A percentile compares a stretch with the other conserved stretches of the same genome.
phyloP scores from a whole-genome alignment of 2,888 invertebrate species.

The Heteropelma amictum region DNA sequence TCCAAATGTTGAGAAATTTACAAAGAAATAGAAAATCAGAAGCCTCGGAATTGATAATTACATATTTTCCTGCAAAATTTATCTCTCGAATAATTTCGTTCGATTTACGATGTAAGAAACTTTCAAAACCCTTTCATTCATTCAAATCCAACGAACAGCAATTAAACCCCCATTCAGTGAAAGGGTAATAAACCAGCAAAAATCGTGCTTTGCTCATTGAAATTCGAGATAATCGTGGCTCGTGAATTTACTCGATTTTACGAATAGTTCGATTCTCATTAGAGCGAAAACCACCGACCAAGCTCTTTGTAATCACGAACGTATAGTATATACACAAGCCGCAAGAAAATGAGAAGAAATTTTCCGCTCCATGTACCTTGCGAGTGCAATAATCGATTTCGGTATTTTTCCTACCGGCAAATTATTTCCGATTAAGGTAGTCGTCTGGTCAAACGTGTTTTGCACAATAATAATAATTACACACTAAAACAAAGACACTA shows the following conservation, averaged over 20 bases:
- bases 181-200: slow-evolving; percentile 7
- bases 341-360: background rate
- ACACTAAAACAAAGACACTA: background rate
- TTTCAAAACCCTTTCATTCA: background rate
- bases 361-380: background rate
- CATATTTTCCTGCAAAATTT: no score
- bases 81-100: no score
- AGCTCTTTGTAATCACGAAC: slow-evolving; percentile 12
- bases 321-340: background rate
- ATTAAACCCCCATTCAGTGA: slow-evolving; percentile 41
- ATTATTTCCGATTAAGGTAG: background rate
- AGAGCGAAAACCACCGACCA: slow-evolving; percentile 43
- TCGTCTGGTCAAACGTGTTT: background rate
- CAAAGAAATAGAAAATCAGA: no score
- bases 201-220: slow-evolving; percentile 22
- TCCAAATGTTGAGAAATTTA: no score
- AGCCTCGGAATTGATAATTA: no score
- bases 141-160: background rate
- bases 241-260: slow-evolving; percentile 38
- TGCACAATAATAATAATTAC: no score
- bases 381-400: background rate
- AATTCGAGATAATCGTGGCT: slow-evolving; percentile 21
- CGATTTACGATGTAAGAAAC: no score
- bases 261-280: slow-evolving; percentile 43
- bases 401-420: background rate